Evolutionary conservation across 2,113 vertebrate genomes (phyloP), one percentile per base, ranked within the genome.

Genomic region (Takifugu bimaculatus): DNA sequence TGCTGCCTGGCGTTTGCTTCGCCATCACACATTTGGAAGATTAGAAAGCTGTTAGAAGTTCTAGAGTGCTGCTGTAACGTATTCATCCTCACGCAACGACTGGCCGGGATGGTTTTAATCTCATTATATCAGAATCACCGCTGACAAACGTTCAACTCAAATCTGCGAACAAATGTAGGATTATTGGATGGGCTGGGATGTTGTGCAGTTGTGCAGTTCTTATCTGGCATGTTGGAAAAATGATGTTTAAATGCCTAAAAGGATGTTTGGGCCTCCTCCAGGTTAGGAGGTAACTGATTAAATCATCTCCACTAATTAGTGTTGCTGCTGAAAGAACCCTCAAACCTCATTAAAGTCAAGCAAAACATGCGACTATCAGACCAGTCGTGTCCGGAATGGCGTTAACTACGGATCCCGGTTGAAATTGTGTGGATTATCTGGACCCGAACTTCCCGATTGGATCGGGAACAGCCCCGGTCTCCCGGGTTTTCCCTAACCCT

Each of bases 1-100:
- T 13, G 57, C 66, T 50, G 66, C 54, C 28, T 64, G 64, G 61
- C 60, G 70, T 80, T 71, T 53, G 59, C 35, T 69, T 63, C 64
- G 61, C 26, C 29, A 26, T 62, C 29, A 51, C 60, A 70, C 29
- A 82, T 71, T 63, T 60, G 43, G 35, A 71, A 61, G 54, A 79
- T 78, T 69, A 76, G 64, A 64, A 70, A 70, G 39, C 58, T 66
- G 51, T 76, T 52, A 72, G 54, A 52, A 61, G 60, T 65, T 76
- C 54, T 74, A 51, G 50, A 59, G 60, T 63, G 60, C 80, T 39
- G 59, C 13, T 1, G 45, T 11, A 27, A 35, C 35, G 27, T 48
- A 56, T 50, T 59, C 64, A 57, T 60, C 26, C 42, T 28, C 15
- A 62, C 44, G 56, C 47, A 35, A 26, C 13, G 39, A 12, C 57